Evolutionary conservation across 2,888 invertebrate species (phyloP), one percentile per base, ranked within the genome.

Genomic region (Rhagonycha lutea): DNA sequence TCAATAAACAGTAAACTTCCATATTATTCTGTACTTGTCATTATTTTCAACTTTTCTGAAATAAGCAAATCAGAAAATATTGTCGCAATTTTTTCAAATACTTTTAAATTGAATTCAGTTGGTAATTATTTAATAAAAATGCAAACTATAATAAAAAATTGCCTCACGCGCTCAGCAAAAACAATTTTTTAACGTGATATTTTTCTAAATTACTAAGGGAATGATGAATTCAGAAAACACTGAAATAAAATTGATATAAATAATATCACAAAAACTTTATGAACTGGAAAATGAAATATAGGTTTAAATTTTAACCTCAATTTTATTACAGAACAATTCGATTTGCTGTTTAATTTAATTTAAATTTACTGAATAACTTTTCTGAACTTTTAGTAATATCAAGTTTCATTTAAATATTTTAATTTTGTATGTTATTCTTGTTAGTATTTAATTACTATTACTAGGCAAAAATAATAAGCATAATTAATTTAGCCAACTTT

Each of bases 261-360:
- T 65, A 65, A 65, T 24, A 65, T 24, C 24, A 65, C 63, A 65
- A 65, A 65, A 65, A 65, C n/a, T 65, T 65, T 65, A 65, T 65
- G 63, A 65, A 65, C 63, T 65, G 63, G 63, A 65, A 65, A 65
- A 65, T 65, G 23, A 26, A 65, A 65, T 65, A n/a, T 65, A 18
- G 23, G 24, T 65, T 26, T 65, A 65, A 65, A 65, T 65, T 24
- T n/a, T 26, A 65, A 65, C 63, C 63, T 65, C 63, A 65, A 65
- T 65, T 65, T 24, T 65, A 65, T 65, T 24, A 65, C 63, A 24
- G 12, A 24, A 24, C 23, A 65, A 65, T 65, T 24, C 24, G 26
- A 65, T 65, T 65, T 65, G 63, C 26, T 65, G 23, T 65, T 65
- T 65, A 65, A 65, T 65, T 65, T 65, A 65, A 65, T 65, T 65